phyloP scores from a whole-genome alignment of 2,113 vertebrate genomes.

The Brienomyrus longianalis region DNA sequence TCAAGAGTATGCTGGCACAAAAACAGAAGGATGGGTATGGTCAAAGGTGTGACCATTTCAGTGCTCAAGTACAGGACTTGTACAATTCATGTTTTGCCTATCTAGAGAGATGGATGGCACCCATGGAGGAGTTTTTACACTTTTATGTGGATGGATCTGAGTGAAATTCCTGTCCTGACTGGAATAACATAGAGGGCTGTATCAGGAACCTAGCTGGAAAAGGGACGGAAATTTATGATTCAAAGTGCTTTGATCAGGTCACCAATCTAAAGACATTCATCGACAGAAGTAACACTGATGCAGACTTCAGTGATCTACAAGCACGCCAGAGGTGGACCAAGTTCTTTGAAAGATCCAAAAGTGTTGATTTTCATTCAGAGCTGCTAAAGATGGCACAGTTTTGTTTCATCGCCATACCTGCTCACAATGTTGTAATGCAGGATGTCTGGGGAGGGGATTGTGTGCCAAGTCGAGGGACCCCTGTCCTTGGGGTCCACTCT shows the following conservation, averaged over 20 bases:
- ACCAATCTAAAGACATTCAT: conserved; percentile 17
- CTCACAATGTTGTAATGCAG: conserved; percentile 31
- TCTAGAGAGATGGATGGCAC: conserved; percentile 33
- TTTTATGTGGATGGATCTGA: conserved; percentile 34
- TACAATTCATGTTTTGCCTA: conserved; percentile 27
- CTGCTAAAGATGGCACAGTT: conserved; percentile 25
- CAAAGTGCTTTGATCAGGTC: conserved; percentile 29
- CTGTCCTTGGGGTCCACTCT: too few relatives aligned
- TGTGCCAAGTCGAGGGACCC: too few relatives aligned
- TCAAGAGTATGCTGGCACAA: conserved; percentile 27
- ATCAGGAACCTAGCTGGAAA: conserved; percentile 23
- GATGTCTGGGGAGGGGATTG: too few relatives aligned
- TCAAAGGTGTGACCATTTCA: conserved; percentile 19
- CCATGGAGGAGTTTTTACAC: conserved; percentile 28
- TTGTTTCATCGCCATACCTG: conserved; percentile 16
- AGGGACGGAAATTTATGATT: conserved; percentile 16
- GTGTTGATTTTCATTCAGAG: conserved; percentile 19
- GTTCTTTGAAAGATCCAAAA: conserved; percentile 17
- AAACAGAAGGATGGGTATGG: conserved; percentile 23
- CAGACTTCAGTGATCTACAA: conserved; percentile 11
- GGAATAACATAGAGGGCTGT: conserved; percentile 27
- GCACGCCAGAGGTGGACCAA: conserved; percentile 25
- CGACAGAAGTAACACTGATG: conserved; percentile 18
- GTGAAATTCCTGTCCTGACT: conserved; percentile 15
- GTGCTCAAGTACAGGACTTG: conserved; percentile 22